Base-by-base conservation (phyloP, 2,888 invertebrate genomes). In the Patella pellucida region DNA sequence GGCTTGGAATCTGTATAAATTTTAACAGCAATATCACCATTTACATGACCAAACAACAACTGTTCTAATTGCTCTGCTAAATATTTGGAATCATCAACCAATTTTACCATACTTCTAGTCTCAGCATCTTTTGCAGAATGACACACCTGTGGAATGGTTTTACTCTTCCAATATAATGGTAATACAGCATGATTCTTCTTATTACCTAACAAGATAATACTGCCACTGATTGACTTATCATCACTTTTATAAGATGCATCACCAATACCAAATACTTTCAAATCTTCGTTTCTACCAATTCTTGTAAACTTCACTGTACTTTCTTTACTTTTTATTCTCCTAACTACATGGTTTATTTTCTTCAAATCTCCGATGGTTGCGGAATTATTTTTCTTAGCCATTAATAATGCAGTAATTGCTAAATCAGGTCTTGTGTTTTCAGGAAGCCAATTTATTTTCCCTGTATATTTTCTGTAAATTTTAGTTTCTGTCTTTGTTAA, bases 51-150 rank as follows among this genome's bases (percentile, higher is more conserved):
- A 56, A 56, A 56, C 56, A 56, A 56, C 56, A 56, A 15, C 56
- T 56, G 56, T 56, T 56, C 56, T 14, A 56, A 56, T n/a, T 56
- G 56, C 19, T 56, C 56, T 56, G 56, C 56, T 56, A 56, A 56
- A 56, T 56, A 56, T 56, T 56, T 56, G 56, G 56, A 56, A 56
- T 56, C 56, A 56, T 56, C 56, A 56, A 56, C 56, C 56, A 56
- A 56, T 56, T 56, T 56, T 56, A 56, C 56, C 56, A 56, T 56
- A 56, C 56, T 56, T 56, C 56, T 56, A 12, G 56, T 56, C 56
- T 56, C 56, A 54, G 54, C 54, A 54, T 2, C 1, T 54, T 54
- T 54, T 2, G 54, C 54, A 54, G 54, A 54, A 54, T 54, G 54
- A 54, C 54, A 54, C 54, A 3, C 54, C 54, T 54, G 1, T 54